Evolutionary conservation across 2,888 invertebrate species (phyloP).

Genomic region (Pharmacophagus antenor): DNA sequence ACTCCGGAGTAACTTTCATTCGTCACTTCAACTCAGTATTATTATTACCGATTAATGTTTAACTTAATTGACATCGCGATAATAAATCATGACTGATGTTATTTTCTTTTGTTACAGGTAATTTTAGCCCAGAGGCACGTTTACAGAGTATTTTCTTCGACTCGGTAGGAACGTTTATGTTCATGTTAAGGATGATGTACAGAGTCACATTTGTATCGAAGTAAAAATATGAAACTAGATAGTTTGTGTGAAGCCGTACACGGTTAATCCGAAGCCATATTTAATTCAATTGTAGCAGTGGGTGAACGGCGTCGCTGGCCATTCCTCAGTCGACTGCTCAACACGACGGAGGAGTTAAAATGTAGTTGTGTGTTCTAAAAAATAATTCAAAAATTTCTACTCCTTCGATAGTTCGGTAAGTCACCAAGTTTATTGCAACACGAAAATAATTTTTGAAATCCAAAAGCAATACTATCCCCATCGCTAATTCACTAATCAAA

Average conservation of each 20-base stretch:
- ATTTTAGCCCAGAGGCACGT: constrained; percentile 30
- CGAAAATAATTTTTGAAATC: not conserved
- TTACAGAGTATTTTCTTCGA: constrained; percentile 12
- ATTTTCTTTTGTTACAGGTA: constrained; percentile 74
- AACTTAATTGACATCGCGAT: constrained; percentile 65
- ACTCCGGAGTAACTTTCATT: constrained; percentile 75
- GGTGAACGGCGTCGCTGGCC: constrained; percentile 55
- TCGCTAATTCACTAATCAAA: not conserved
- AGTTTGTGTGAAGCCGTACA: constrained; percentile 72
- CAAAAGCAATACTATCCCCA: not conserved
- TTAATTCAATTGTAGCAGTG: constrained; percentile 77
- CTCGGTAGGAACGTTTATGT: constrained; percentile 36
- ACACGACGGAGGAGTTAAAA: constrained; percentile 50
- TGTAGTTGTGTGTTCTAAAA: constrained; percentile 33
- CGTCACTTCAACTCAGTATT: constrained; percentile 74
- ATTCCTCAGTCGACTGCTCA: constrained; percentile 58
- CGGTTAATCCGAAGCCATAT: constrained; percentile 79
- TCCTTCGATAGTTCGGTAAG: constrained; percentile 31
- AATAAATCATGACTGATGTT: constrained; percentile 68
- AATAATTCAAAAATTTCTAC: constrained; percentile 32
- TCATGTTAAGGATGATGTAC: constrained; percentile 29
- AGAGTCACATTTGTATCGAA: constrained; percentile 37
- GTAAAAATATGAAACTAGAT: constrained; percentile 68
- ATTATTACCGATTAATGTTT: constrained; percentile 72
- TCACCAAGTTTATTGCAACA: constrained; percentile 9